These are phyloP conservation scores for Ammospiza nelsoni DNA, from an alignment of 2,113 vertebrate species.

Conservation along the genomic window DNA sequence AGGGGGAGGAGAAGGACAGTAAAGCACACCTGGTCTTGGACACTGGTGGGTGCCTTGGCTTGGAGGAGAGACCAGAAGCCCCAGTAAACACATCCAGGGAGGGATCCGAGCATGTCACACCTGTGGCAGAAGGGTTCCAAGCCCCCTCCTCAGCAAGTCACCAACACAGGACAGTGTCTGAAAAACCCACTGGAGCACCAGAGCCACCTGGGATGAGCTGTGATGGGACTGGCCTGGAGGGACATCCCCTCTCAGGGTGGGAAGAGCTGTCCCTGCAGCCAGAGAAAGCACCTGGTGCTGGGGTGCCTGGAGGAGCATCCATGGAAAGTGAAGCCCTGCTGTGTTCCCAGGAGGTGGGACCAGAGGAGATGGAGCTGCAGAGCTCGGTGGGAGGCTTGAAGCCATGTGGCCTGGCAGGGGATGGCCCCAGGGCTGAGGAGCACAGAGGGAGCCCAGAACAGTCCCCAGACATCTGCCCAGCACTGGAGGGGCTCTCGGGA, in stretches of 20 bases:
- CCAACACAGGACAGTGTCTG: neutral
- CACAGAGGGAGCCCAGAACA: neutral
- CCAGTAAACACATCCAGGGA: neutral
- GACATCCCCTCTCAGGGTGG: neutral
- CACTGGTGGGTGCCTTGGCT: neutral
- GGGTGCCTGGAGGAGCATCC: neutral
- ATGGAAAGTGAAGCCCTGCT: neutral
- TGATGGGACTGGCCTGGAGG: neutral
- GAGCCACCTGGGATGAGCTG: neutral
- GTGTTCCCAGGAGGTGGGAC: neutral
- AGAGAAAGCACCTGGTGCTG: neutral
- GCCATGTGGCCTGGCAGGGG: neutral
- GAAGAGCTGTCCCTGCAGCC: neutral
- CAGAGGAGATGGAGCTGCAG: neutral
- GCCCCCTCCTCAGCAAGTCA: neutral
- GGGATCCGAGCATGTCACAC: accelerated
- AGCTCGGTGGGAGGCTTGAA: neutral
- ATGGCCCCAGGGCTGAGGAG: neutral
- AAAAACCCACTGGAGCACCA: neutral
- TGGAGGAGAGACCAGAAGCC: neutral
- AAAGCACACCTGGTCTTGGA: neutral
- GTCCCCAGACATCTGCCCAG: neutral
- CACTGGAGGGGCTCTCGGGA: neutral
- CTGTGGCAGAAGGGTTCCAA: neutral
- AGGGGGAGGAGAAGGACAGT: slow-evolving; percentile 54